These are phyloP conservation scores for Xyrauchen texanus DNA, from an alignment of 2,113 vertebrate genomes.

Conservation along the genomic window DNA sequence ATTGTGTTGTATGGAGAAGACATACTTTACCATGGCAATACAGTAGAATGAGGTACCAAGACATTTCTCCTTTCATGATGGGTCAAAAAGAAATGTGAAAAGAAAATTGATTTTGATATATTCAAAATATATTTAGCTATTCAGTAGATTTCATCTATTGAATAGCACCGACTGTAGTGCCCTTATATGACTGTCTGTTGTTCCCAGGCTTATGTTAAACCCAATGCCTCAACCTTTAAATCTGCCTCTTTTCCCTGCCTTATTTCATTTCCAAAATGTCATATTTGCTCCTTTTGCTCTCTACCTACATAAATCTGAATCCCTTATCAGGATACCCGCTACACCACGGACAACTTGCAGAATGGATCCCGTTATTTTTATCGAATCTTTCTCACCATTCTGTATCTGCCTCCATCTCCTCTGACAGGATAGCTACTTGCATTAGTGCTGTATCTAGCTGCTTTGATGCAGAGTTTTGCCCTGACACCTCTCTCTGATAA, in stretches of 20 bases:
- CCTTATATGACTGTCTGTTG: conserved; percentile 55
- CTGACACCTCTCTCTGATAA: conserved; percentile 72
- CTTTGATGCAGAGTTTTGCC: conserved; percentile 43
- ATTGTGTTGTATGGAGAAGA: background rate
- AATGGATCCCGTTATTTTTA: conserved; percentile 73
- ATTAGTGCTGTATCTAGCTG: conserved; percentile 65
- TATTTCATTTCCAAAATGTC: conserved; percentile 60
- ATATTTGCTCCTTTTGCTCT: conserved; percentile 63
- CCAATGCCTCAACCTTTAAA: conserved; percentile 20
- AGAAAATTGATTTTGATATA: conserved; percentile 54
- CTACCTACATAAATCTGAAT: conserved; percentile 72
- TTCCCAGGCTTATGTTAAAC: conserved; percentile 64
- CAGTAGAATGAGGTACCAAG: background rate
- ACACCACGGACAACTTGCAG: conserved; percentile 59
- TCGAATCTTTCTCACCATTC: conserved; percentile 74
- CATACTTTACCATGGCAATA: no score
- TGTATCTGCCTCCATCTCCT: conserved; percentile 70
- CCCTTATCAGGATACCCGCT: conserved; percentile 70
- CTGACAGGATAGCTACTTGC: conserved; percentile 69
- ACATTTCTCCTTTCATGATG: conserved; percentile 4
- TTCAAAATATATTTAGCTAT: no score
- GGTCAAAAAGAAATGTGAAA: conserved; percentile 23
- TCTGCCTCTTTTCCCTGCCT: conserved; percentile 40
- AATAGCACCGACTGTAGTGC: conserved; percentile 27
- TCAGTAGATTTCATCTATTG: conserved; percentile 33